Evolutionary conservation across 2,888 invertebrate species (phyloP).

Genomic region (Tolmerus cingulatus): DNA sequence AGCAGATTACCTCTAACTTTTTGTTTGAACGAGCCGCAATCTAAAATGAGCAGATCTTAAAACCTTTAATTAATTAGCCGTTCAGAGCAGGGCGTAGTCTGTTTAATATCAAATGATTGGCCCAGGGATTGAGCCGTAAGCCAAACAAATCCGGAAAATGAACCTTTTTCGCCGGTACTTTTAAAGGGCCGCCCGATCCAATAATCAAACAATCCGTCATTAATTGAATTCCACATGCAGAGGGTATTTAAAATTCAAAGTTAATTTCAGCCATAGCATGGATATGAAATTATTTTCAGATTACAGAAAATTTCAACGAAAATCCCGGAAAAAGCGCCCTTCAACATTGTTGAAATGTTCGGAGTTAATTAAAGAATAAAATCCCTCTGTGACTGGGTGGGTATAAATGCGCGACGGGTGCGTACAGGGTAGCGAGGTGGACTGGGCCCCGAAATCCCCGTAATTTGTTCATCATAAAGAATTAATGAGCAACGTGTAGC

Average conservation of each 20-base stretch:
- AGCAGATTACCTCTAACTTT: not conserved
- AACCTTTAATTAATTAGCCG: not conserved
- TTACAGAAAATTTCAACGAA: not conserved
- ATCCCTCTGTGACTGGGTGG: not conserved
- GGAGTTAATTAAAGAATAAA: constrained; percentile 16
- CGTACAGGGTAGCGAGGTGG: not conserved
- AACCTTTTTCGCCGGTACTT: not conserved
- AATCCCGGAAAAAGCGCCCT: not conserved
- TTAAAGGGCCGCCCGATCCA: not conserved
- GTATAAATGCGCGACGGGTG: not conserved
- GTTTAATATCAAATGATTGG: not conserved
- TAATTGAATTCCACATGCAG: not conserved
- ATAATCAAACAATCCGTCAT: constrained; percentile 28
- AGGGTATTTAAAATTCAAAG: not conserved
- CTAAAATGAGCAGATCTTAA: not conserved
- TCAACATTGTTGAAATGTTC: not conserved
- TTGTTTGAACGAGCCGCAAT: not conserved
- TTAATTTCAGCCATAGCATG: not conserved
- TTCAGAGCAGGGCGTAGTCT: not conserved
- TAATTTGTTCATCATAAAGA: constrained; percentile 34
- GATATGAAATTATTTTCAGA: constrained; percentile 23
- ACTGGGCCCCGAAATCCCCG: not conserved
- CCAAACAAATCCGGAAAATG: not conserved
- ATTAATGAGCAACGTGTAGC: constrained; percentile 1
- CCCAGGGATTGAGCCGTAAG: not conserved